phyloP scores from a whole-genome alignment of 2,113 vertebrate genomes.

The Elaphurus davidianus region DNA sequence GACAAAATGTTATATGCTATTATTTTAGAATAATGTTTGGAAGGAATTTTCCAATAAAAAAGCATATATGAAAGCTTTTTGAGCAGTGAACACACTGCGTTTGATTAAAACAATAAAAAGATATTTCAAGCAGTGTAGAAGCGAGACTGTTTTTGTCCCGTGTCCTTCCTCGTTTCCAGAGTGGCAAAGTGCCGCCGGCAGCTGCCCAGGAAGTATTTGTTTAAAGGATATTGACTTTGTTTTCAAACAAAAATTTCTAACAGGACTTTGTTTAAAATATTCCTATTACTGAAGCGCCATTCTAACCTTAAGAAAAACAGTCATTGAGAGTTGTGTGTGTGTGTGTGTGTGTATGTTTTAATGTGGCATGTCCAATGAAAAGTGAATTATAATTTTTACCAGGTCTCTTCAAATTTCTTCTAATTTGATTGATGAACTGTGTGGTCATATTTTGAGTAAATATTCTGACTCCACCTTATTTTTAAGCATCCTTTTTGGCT shows the following conservation, averaged over 20 bases:
- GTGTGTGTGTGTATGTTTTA: not conserved
- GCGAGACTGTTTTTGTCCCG: not conserved
- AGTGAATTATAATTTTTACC: not conserved
- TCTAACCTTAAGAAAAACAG: not conserved
- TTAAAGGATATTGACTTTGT: not conserved
- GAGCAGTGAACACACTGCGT: not conserved
- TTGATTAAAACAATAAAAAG: not conserved
- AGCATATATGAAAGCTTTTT: not conserved
- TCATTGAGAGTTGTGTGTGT: not conserved
- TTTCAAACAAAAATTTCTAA: constrained; percentile 21
- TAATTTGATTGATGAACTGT: constrained; percentile 16
- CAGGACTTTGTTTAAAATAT: not conserved
- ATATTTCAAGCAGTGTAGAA: not conserved
- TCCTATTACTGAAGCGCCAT: not conserved
- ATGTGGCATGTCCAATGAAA: not conserved
- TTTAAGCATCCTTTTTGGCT: constrained; percentile 14
- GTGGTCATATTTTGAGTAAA: constrained; percentile 23
- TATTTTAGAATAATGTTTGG: not conserved
- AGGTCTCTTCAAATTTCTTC: not conserved
- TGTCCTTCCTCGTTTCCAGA: not conserved
- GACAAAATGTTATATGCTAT: not conserved
- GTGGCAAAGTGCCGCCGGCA: not conserved
- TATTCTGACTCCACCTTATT: constrained; percentile 34
- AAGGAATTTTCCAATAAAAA: not conserved
- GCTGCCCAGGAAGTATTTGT: not conserved